Evolutionary conservation across 2,888 invertebrate species (phyloP), one percentile per base, ranked within the genome.

Genomic region (Catocala sponsa): DNA sequence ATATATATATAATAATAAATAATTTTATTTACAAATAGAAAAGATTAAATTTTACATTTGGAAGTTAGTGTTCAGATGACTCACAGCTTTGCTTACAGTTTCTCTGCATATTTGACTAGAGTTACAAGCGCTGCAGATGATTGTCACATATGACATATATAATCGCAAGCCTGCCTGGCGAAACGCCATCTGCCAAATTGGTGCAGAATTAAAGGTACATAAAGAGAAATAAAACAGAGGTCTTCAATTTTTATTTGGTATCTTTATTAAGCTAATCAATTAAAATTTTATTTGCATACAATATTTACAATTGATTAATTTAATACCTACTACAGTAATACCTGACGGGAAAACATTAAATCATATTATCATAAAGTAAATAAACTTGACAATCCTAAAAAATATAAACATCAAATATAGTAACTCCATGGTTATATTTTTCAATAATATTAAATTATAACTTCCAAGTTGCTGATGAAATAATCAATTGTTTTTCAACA

Each of bases 251-350:
- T 63, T 72, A 73, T 80, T 79, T 68, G 66, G 53, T 73, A 66
- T 70, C 76, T 90, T 88, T 89, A 90, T 86, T 90, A 88, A 88
- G 90, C 90, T 90, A 87, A 79, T 77, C 63, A 70, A 56, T 84
- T 85, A 82, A 82, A 86, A 76, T 79, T 73, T 62, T 80, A 80
- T 75, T 81, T 81, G 79, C 81, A 69, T 78, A 78, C 76, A 80
- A 74, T 83, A 82, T 76, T 76, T 80, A 74, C 76, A 74, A 69
- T 70, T 70, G 51, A 63, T 75, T 44, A 55, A 52, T 63, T 72
- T 69, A 63, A 51, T 59, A 58, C n/a, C n/a, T n/a, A n/a, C 55
- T 61, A 65, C 49, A 56, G 12, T 58, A 54, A 55, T 64, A 70
- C 47, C 32, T 35, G 12, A 63, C 44, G 38, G 52, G 59, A 63